Conservation (phyloP, 2,888 invertebrate species). For the Caenorhabditis sp. region DNA sequence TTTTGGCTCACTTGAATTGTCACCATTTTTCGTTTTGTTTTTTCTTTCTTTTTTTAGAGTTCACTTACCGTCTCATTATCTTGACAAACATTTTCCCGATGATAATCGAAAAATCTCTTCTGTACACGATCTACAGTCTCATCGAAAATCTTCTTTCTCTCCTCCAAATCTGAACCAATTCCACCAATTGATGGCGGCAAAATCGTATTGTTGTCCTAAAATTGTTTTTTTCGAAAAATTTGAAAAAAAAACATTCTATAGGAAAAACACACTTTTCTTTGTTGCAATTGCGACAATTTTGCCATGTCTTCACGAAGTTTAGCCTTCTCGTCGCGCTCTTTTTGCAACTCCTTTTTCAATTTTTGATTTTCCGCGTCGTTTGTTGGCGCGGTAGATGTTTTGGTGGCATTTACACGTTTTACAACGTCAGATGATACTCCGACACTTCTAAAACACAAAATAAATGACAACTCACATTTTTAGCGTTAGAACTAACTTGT, state of each 20-base stretch:
- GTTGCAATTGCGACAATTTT: constrained; percentile 59
- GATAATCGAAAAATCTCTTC: constrained; percentile 66
- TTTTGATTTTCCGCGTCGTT: constrained; percentile 1
- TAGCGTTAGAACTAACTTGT: constrained; percentile 37
- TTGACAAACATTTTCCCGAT: constrained; percentile 66
- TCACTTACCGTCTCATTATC: constrained; percentile 61
- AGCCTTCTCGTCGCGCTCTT: constrained; percentile 59
- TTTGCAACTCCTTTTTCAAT: constrained; percentile 54
- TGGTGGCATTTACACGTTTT: constrained; percentile 50
- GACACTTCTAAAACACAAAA: constrained; percentile 45
- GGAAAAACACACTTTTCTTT: constrained; percentile 44
- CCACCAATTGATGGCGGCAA: constrained; percentile 11
- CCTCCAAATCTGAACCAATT: constrained; percentile 55
- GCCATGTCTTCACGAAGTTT: constrained; percentile 61
- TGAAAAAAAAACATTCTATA: background rate
- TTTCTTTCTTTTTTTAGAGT: background rate
- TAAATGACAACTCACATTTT: background rate
- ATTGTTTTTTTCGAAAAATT: background rate
- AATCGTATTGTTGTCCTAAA: constrained; percentile 1
- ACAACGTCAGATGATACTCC: constrained; percentile 65
- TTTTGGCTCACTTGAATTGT: background rate
- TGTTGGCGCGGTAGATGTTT: constrained; percentile 2
- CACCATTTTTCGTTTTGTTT: background rate
- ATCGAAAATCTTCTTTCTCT: constrained; percentile 66
- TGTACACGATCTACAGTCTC: constrained; percentile 66